Conservation (phyloP, 2,797 vertebrate genomes). For the Rhinogobio ventralis region DNA sequence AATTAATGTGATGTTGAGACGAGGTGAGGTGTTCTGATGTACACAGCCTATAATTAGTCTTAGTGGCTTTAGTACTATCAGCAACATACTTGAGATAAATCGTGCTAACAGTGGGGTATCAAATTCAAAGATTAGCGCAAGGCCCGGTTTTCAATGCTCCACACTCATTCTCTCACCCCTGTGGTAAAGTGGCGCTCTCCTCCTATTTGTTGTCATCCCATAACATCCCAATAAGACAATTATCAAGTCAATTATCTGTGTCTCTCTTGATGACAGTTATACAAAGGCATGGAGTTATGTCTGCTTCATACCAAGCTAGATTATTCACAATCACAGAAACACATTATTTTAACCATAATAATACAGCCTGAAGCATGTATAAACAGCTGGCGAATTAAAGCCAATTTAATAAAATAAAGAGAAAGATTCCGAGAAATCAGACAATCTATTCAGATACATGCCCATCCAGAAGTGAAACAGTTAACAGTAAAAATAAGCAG, state of each 20-base stretch:
- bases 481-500: constrained; percentile 47
- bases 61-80: constrained; percentile 26
- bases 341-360: background rate
- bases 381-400: background rate
- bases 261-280: background rate
- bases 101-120: constrained; percentile 40
- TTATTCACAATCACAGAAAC: background rate
- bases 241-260: constrained; percentile 36
- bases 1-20: constrained; percentile 3
- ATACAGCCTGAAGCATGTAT: background rate
- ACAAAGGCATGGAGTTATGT: background rate
- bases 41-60: constrained; percentile 44
- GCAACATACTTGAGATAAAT: constrained; percentile 53
- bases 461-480: constrained; percentile 49
- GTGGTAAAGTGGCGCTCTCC: constrained; percentile 53
- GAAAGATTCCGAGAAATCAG: background rate
- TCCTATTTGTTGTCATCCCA: constrained; percentile 36
- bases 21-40: constrained; percentile 2
- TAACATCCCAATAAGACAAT: constrained; percentile 43
- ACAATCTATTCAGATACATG: background rate
- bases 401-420: background rate
- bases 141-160: constrained; percentile 44
- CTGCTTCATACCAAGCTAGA: background rate
- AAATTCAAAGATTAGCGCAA: constrained; percentile 43
- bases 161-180: constrained; percentile 27